phyloP scores from a whole-genome alignment of 1,140 invertebrate genomes.

The Drosophila kepulauana region DNA sequence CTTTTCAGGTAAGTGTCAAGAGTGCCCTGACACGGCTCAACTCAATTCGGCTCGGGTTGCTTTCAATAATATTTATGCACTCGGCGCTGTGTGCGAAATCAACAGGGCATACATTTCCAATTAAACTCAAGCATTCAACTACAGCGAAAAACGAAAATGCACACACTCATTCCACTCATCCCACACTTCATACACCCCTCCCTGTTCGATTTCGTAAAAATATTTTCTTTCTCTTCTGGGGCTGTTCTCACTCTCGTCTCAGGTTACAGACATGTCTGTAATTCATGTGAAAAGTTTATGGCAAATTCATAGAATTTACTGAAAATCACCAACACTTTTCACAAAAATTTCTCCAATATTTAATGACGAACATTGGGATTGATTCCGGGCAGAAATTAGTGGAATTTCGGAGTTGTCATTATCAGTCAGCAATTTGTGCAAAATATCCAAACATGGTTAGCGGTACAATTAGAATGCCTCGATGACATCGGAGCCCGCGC shows the following conservation, averaged over 20 bases:
- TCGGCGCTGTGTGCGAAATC: slow-evolving; percentile 65
- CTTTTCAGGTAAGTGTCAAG: slow-evolving; percentile 66
- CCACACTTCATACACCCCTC: slow-evolving; percentile 4
- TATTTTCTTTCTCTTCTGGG: slow-evolving; percentile 1
- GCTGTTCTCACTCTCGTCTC: background rate
- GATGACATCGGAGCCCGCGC: background rate
- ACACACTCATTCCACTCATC: slow-evolving; percentile 20
- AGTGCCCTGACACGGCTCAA: slow-evolving; percentile 57
- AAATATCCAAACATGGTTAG: background rate
- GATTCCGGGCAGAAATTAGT: slow-evolving; percentile 4
- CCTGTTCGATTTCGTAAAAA: background rate
- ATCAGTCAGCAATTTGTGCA: background rate
- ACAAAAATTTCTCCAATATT: background rate
- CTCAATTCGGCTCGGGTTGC: slow-evolving; percentile 51
- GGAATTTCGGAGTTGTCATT: background rate
- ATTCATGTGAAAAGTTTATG: slow-evolving; percentile 19
- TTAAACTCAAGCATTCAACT: slow-evolving; percentile 80
- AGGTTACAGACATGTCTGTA: background rate
- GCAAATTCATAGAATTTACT: background rate
- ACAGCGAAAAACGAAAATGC: slow-evolving; percentile 53
- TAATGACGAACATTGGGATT: background rate
- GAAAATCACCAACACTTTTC: background rate
- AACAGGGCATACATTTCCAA: slow-evolving; percentile 80
- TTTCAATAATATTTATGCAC: slow-evolving; percentile 81
- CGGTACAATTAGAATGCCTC: background rate